A percentile compares a stretch with the other conserved stretches of the same genome.
phyloP scores from a whole-genome alignment of 1,140 invertebrate species.

The Trissolcus basalis region DNA sequence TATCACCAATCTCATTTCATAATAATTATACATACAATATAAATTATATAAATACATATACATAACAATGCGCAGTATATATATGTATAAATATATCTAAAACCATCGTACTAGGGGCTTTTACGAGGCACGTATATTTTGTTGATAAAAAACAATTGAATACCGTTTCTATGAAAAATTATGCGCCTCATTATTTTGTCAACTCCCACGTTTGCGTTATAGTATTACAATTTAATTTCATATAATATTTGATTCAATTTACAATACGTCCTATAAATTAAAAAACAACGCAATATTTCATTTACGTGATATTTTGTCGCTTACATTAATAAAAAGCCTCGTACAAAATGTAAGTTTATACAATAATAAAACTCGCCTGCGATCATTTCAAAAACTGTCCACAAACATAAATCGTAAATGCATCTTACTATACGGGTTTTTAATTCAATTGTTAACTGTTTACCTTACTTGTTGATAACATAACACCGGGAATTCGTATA shows the following conservation, averaged over 20 bases:
- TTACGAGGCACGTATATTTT: constrained; percentile 66
- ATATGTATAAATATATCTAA: constrained; percentile 49
- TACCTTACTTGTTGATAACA: constrained; percentile 21
- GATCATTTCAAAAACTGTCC: constrained; percentile 16
- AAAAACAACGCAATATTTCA: constrained; percentile 75
- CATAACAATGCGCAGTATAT: constrained; percentile 26
- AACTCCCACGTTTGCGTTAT: not conserved
- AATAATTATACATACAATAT: constrained; percentile 27
- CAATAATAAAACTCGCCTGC: constrained; percentile 71
- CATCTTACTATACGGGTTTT: constrained; percentile 51
- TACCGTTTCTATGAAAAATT: constrained; percentile 42
- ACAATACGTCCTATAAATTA: constrained; percentile 70
- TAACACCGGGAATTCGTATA: constrained; percentile 26
- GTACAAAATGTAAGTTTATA: constrained; percentile 75
- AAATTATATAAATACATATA: constrained; percentile 16
- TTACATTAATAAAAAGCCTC: constrained; percentile 74
- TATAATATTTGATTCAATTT: constrained; percentile 29
- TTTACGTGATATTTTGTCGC: constrained; percentile 72
- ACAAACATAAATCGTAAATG: constrained; percentile 65
- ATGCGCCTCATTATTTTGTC: constrained; percentile 9
- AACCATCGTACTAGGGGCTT: constrained; percentile 68
- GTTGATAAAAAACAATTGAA: too few relatives aligned
- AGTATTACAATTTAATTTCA: constrained; percentile 9
- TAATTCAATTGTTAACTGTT: constrained; percentile 1
- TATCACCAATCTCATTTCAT: constrained; percentile 15